Percentiles rank a stretch among this genome's conserved stretches.
These are phyloP conservation scores for Cottoperca gobio DNA, from an alignment of 2,797 vertebrate genomes.

Conservation along the genomic window DNA sequence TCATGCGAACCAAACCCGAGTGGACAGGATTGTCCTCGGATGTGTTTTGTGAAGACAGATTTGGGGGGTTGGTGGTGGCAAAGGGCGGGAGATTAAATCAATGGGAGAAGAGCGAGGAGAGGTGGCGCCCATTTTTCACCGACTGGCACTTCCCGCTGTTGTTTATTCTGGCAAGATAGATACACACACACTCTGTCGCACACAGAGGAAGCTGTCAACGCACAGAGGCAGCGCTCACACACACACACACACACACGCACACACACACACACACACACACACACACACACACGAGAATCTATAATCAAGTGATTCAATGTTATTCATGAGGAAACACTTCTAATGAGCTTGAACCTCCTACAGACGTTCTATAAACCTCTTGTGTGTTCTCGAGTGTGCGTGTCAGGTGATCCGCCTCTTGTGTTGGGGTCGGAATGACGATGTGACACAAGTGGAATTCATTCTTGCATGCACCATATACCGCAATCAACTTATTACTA, in stretches of 20 bases:
- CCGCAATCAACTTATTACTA: not conserved
- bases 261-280: slow-evolving; percentile 24
- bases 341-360: slow-evolving; percentile 63
- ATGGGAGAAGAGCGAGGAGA: slow-evolving; percentile 51
- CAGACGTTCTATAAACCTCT: slow-evolving; percentile 44
- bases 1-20: slow-evolving; percentile 53
- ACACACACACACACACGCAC: slow-evolving; percentile 28
- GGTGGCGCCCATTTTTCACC: slow-evolving; percentile 61
- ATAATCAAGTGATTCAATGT: slow-evolving; percentile 64
- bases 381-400: slow-evolving; percentile 20
- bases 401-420: not conserved
- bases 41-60: slow-evolving; percentile 70
- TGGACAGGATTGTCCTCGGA: slow-evolving; percentile 58
- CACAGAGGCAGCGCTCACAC: not conserved
- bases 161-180: slow-evolving; percentile 57
- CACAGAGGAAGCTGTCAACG: slow-evolving; percentile 47
- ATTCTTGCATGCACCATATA: slow-evolving; percentile 13
- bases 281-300: slow-evolving; percentile 47
- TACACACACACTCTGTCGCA: slow-evolving; percentile 18
- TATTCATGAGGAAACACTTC: slow-evolving; percentile 65
- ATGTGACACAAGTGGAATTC: slow-evolving; percentile 4
- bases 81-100: slow-evolving; percentile 75
- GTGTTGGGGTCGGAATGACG: not conserved
- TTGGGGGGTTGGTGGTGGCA: slow-evolving; percentile 40
- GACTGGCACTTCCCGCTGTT: slow-evolving; percentile 53